phyloP scores from a whole-genome alignment of 2,888 invertebrate genomes.

The Erpobdella octoculata region DNA sequence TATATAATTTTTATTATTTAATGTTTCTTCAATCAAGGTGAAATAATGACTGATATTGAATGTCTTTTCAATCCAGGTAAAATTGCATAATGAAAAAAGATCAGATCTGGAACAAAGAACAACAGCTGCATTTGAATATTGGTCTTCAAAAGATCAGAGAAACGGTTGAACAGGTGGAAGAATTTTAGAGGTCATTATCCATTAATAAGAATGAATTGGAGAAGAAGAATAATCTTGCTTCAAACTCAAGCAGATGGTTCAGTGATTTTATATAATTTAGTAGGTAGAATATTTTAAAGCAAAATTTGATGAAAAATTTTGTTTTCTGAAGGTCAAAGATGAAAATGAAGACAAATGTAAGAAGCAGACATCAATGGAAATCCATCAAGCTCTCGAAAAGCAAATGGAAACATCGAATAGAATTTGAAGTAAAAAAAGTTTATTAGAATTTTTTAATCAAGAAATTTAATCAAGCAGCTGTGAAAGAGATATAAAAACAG shows the following conservation, averaged over 20 bases:
- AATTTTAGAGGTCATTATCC: constrained; percentile 95
- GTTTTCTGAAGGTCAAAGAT: constrained; percentile 72
- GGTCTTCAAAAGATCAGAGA: constrained; percentile 97
- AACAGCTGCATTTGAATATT: constrained; percentile 94
- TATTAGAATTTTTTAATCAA: no score
- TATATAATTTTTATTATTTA: not conserved
- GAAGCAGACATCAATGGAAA: constrained; percentile 93
- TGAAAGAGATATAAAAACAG: constrained; percentile 98
- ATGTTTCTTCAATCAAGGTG: not conserved
- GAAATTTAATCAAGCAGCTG: no score
- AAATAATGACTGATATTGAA: no score
- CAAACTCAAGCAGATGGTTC: constrained; percentile 99
- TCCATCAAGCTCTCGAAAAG: constrained; percentile 69
- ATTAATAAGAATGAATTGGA: constrained; percentile 76
- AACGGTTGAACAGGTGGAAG: constrained; percentile 97
- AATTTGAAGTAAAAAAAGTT: no score
- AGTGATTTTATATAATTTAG: no score
- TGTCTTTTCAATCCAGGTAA: constrained; percentile 60
- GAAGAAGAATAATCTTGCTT: constrained; percentile 95
- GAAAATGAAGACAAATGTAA: constrained; percentile 98
- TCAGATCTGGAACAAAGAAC: constrained; percentile 94
- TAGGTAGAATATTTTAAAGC: no score
- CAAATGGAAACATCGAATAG: constrained; percentile 84
- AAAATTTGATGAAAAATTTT: no score
- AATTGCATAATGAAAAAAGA: constrained; percentile 86